These are phyloP conservation scores for Hydrotaea cyrtoneurina DNA, from an alignment of 2,888 invertebrate species.

Conservation along the genomic window DNA sequence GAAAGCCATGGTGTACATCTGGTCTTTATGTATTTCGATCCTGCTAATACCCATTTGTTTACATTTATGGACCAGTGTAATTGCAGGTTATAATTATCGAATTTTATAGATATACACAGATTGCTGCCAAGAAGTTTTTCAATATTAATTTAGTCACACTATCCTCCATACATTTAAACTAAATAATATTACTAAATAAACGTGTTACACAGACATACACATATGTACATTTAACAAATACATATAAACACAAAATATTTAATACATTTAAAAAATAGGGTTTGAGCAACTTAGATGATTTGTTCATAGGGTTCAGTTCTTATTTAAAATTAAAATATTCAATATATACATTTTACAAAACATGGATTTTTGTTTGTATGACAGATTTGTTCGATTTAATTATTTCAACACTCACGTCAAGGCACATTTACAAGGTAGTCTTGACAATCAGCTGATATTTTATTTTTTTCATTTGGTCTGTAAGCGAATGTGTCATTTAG, in stretches of 20 bases:
- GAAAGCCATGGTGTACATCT: too few relatives aligned
- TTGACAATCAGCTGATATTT: too few relatives aligned
- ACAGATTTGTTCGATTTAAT: conserved; percentile 48
- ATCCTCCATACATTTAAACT: background rate
- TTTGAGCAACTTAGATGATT: conserved; percentile 57
- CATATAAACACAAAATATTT: conserved; percentile 2
- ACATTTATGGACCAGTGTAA: too few relatives aligned
- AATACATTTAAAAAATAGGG: conserved; percentile 50
- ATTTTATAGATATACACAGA: too few relatives aligned
- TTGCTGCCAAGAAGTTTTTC: background rate
- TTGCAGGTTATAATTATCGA: too few relatives aligned
- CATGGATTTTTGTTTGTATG: conserved; percentile 35
- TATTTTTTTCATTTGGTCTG: too few relatives aligned
- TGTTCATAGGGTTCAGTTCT: conserved; percentile 47
- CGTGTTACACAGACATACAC: background rate
- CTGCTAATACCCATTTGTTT: too few relatives aligned
- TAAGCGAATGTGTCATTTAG: too few relatives aligned
- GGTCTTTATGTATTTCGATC: too few relatives aligned
- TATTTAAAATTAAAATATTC: conserved; percentile 44
- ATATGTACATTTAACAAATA: background rate
- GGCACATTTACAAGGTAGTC: too few relatives aligned
- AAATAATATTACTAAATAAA: background rate
- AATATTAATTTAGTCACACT: background rate
- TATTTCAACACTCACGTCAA: conserved; percentile 3
- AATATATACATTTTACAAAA: conserved; percentile 51